Percentiles rank a stretch among this genome's conserved stretches.
Evolutionary conservation across 1,140 invertebrate species (phyloP).

Genomic region (Pachyrhynchus sulphureomaculatus): DNA sequence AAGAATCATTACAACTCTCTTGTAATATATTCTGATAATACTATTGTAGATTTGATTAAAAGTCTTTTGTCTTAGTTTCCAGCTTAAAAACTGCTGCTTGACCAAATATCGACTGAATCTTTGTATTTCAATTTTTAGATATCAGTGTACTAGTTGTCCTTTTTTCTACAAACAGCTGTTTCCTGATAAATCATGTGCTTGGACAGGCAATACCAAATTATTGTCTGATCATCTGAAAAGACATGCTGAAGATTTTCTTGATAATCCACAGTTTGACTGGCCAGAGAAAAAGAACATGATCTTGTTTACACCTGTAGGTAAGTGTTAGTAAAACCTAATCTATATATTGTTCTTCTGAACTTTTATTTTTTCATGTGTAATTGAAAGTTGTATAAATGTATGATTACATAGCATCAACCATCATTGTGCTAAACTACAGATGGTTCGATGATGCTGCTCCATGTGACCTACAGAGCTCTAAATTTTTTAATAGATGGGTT

Average conservation of each 20-base stretch:
- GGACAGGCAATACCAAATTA: conserved; percentile 18
- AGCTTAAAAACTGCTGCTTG: too few relatives aligned
- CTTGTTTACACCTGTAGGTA: conserved; percentile 26
- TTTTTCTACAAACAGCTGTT: conserved; percentile 8
- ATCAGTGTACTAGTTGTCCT: conserved; percentile 11
- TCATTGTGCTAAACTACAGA: too few relatives aligned
- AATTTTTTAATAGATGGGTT: too few relatives aligned
- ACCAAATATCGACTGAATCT: too few relatives aligned
- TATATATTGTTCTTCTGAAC: background rate
- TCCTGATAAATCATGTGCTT: conserved; percentile 10
- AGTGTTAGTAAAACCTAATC: too few relatives aligned
- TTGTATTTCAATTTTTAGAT: too few relatives aligned
- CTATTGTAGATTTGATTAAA: too few relatives aligned
- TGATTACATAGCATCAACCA: background rate
- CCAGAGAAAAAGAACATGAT: conserved; percentile 6
- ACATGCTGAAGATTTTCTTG: conserved; percentile 12
- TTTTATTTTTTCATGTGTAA: too few relatives aligned
- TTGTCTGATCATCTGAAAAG: conserved; percentile 11
- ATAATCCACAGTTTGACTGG: conserved; percentile 25
- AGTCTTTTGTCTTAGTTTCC: too few relatives aligned
- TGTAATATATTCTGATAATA: background rate
- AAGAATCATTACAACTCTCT: background rate
- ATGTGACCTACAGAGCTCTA: too few relatives aligned
- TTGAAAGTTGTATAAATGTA: background rate
- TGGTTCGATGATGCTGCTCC: too few relatives aligned